phyloP scores from a whole-genome alignment of 2,113 vertebrate genomes.

The Myanophis thanlyinensis region DNA sequence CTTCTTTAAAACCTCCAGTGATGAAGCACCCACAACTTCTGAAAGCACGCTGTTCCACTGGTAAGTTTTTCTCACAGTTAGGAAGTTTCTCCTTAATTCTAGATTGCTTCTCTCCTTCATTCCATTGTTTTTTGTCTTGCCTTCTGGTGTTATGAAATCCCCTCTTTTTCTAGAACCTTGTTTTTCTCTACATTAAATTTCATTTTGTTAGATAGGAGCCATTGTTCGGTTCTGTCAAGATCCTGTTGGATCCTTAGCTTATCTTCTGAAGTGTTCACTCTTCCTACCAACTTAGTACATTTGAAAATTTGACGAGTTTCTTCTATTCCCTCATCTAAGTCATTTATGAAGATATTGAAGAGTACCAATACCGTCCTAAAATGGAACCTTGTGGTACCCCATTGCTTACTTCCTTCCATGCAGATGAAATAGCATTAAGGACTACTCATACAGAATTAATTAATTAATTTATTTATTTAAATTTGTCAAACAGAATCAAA shows the following conservation, averaged over 20 bases:
- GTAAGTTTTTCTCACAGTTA: neutral
- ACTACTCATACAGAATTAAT: too few species aligned
- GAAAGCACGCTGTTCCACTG: neutral
- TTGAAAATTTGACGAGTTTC: neutral
- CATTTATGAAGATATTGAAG: neutral
- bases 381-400: neutral
- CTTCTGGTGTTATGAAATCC: neutral
- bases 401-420: neutral
- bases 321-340: neutral
- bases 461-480: too few species aligned
- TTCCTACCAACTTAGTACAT: neutral
- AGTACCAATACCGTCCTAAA: neutral
- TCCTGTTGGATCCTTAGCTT: neutral
- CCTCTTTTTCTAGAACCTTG: neutral
- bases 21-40: neutral
- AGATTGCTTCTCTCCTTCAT: neutral
- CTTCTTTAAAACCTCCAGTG: neutral
- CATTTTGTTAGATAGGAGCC: neutral
- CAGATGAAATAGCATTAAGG: neutral
- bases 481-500: too few species aligned
- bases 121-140: neutral
- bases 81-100: neutral
- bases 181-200: neutral
- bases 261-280: neutral
- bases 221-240: too few species aligned